Conservation (phyloP, 2,797 vertebrate genomes). For the Semaprochilodus insignis region DNA sequence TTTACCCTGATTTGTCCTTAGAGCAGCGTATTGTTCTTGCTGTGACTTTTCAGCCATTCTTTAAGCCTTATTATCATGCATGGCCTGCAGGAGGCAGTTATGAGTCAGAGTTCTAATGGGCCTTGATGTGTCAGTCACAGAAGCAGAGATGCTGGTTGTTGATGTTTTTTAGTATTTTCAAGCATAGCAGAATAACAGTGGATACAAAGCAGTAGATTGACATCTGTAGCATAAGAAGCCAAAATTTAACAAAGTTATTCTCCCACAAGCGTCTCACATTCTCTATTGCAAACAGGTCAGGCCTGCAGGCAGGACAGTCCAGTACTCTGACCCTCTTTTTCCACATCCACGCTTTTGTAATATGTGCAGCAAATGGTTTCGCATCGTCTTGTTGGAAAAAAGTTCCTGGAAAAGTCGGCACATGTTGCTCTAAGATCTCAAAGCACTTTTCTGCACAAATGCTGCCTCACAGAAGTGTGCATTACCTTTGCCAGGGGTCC, state of each 20-base stretch:
- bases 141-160: not conserved
- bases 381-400: too few relatives aligned
- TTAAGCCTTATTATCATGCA: not conserved
- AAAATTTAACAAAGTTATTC: not conserved
- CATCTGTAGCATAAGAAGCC: not conserved
- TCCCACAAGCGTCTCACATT: not conserved
- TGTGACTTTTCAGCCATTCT: not conserved
- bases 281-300: too few relatives aligned
- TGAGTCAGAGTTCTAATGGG: not conserved
- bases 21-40: not conserved
- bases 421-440: too few relatives aligned
- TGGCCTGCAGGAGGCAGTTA: conserved; percentile 30
- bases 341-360: too few relatives aligned
- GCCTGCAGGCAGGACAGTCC: too few relatives aligned
- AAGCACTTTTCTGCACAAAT: too few relatives aligned
- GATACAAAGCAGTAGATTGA: not conserved
- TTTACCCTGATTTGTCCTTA: not conserved
- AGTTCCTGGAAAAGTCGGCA: too few relatives aligned
- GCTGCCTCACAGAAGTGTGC: too few relatives aligned
- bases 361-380: too few relatives aligned
- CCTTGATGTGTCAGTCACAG: not conserved
- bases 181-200: too few relatives aligned
- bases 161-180: not conserved
- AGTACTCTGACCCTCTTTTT: too few relatives aligned
- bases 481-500: too few relatives aligned